phyloP scores from a whole-genome alignment of 2,113 vertebrate species.

The Tiliqua scincoides region DNA sequence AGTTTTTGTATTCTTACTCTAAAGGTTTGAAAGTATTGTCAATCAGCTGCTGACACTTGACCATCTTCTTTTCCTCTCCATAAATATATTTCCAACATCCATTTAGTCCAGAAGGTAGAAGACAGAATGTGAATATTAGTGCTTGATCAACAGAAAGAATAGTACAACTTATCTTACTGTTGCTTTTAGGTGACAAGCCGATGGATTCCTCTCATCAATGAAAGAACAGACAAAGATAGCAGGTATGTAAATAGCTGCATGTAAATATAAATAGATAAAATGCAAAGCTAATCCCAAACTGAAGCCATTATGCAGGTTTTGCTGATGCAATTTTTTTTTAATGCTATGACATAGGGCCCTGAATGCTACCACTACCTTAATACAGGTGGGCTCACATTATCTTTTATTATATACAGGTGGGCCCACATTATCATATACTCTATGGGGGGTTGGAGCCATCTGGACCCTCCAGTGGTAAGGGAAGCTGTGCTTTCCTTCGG shows the following conservation, averaged over 20 bases:
- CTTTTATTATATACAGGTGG: too few relatives aligned
- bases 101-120: background rate
- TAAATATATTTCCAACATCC: background rate
- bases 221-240: constrained; percentile 97
- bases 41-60: background rate
- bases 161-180: background rate
- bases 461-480: too few relatives aligned
- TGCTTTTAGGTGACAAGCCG: constrained; percentile 92
- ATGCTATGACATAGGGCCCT: background rate
- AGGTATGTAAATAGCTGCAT: constrained; percentile 79
- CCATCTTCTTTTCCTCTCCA: background rate
- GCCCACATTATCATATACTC: too few relatives aligned
- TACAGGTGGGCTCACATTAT: too few relatives aligned
- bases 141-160: background rate
- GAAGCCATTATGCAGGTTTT: background rate
- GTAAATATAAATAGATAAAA: constrained; percentile 40
- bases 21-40: background rate
- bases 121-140: background rate
- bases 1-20: background rate
- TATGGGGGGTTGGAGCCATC: too few relatives aligned
- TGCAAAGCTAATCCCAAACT: background rate
- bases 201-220: constrained; percentile 98
- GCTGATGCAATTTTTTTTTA: background rate
- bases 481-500: too few relatives aligned
- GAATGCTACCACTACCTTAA: background rate